Base-by-base conservation (phyloP, 2,888 invertebrate species). In the Ommatoiulus sabulosus region DNA sequence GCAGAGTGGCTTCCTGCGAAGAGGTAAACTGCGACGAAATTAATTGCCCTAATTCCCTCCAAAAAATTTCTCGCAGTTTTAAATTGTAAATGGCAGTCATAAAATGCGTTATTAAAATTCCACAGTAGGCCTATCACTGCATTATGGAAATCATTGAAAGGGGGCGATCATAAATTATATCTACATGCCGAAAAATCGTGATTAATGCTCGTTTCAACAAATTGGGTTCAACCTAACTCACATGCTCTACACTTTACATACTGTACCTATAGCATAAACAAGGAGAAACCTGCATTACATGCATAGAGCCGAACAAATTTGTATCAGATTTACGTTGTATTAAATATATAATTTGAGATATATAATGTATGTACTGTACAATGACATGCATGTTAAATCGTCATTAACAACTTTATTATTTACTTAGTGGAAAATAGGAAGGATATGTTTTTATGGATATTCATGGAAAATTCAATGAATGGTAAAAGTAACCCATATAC, bases 21-120 rank as follows among this genome's bases (percentile, higher is more conserved):
- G 72, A 72, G 20, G 72, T 72, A 72, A 24, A 24, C 72, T 24
- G 72, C 72, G 72, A 72, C 72, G 24, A 72, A 72, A 72, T 72
- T 72, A 72, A 72, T 72, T 72, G 72, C 72, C 72, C 7, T 72
- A 72, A 72, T 72, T 72, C 72, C 24, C 72, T 72, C 8, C 72
- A 72, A 20, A 72, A 63, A 72, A 72, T 72, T n/a, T 72, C 72
- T 8, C 7, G 72, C 72, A 72, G 72, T 72, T 72, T 72, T 72
- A 72, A 72, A 72, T 72, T 72, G 72, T 72, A 72, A 72, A 72
- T 72, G 20, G 72, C 72, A 20, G 20, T 72, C 72, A 72, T 72
- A 72, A 72, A 72, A 20, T 72, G 24, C 24, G 72, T 24, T 72
- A 72, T 72, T 72, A 72, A 24, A 72, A 72, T 24, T 72, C 10